Evolutionary conservation across 2,888 invertebrate genomes (phyloP), one percentile per base, ranked within the genome.

Genomic region (Amiota communis): DNA sequence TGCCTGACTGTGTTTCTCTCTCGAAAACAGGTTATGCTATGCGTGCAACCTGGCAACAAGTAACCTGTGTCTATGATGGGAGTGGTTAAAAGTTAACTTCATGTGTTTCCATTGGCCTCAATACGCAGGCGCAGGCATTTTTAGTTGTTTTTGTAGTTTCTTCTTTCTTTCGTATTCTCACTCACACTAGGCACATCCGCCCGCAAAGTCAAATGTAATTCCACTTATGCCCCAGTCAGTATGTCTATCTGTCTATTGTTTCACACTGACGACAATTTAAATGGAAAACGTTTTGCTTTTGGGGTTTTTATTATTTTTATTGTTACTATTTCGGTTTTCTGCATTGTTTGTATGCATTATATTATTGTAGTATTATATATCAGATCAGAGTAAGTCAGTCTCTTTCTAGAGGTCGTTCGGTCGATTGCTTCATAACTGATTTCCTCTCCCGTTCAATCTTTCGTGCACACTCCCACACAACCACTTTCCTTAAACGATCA

Each of bases 201-300:
- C 74, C 72, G 73, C 78, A 36, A 2, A 36, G 36, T 36, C 36
- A 36, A 23, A 36, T 36, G 0, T 36, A 36, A 36, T 36, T 36
- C 36, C 36, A 36, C 36, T 36, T 36, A 36, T 36, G 4, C 36
- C 6, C 6, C 8, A 36, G 36, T 36, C 36, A 36, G 36, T 23
- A 2, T 23, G 59, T 51, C 67, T 69, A 72, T 72, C 75, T 72
- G 73, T 76, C 81, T 74, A 74, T 61, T 72, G 65, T 77, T 82
- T 79, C 36, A 76, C 81, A 67, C 46, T 72, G 87, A 83, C 88
- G 88, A 87, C 87, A 86, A 87, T 88, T 87, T 88, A 86, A 87
- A 86, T 85, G 80, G 85, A 87, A 87, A 88, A 79, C 86, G 87
- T 85, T 88, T 88, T 87, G 87, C 86, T 87, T 87, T 87, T 87